Conservation (phyloP, 2,797 vertebrate genomes). For the Micropoecilia bifurca region DNA sequence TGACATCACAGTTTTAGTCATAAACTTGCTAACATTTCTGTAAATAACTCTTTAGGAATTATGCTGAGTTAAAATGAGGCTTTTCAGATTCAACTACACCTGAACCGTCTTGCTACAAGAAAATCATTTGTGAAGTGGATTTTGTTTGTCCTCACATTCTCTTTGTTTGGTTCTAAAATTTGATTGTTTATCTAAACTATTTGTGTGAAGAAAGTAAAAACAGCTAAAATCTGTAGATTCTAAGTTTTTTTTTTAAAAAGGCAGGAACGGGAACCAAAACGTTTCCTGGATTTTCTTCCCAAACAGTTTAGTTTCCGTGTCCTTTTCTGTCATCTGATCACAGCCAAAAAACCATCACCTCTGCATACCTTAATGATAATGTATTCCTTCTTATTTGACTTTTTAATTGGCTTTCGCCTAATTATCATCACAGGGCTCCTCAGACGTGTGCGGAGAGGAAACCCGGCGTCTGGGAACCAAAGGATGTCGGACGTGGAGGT, state of each 20-base stretch:
- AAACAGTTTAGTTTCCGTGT: slow-evolving; percentile 57
- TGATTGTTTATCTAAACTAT: not conserved
- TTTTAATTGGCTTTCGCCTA: slow-evolving; percentile 95
- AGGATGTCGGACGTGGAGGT: slow-evolving; percentile 84
- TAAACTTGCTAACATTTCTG: no score
- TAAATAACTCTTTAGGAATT: no score
- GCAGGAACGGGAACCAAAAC: not conserved
- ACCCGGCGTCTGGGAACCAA: slow-evolving; percentile 84
- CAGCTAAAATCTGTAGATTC: not conserved
- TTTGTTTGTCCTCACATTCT: not conserved
- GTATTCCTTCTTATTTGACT: slow-evolving; percentile 97
- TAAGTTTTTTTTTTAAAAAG: not conserved
- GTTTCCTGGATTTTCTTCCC: slow-evolving; percentile 6
- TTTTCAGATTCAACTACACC: no score
- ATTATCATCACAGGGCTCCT: slow-evolving; percentile 92
- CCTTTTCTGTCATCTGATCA: slow-evolving; percentile 74
- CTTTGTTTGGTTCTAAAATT: not conserved
- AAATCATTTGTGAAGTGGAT: not conserved
- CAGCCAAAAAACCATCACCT: slow-evolving; percentile 59
- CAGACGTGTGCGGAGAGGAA: slow-evolving; percentile 86
- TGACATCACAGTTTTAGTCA: no score
- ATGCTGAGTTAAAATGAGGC: no score
- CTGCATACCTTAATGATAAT: slow-evolving; percentile 91
- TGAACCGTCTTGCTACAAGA: not conserved
- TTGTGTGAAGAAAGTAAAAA: not conserved